These are phyloP conservation scores for Eciton burchellii DNA, from an alignment of 1,140 invertebrate species.

Conservation along the genomic window DNA sequence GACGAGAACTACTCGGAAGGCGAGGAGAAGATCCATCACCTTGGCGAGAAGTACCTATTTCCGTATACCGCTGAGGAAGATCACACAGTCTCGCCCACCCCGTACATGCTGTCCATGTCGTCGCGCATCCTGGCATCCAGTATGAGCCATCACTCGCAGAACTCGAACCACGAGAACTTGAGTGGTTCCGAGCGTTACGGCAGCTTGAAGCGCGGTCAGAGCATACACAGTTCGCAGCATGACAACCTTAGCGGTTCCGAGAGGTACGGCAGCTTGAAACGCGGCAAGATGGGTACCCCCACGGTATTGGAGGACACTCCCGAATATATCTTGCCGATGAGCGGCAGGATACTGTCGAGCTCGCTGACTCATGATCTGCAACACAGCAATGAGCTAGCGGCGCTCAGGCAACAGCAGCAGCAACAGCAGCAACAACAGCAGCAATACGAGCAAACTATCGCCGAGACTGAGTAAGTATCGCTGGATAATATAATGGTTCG, in stretches of 20 bases:
- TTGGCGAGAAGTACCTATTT: constrained; percentile 92
- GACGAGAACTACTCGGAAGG: constrained; percentile 90
- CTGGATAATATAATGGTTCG: neutral
- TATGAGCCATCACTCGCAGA: constrained; percentile 86
- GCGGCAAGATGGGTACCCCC: constrained; percentile 80
- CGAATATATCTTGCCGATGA: constrained; percentile 84
- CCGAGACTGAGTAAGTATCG: constrained; percentile 86
- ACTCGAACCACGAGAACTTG: constrained; percentile 83
- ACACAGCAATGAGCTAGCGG: constrained; percentile 82
- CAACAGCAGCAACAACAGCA: constrained; percentile 77
- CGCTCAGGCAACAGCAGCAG: constrained; percentile 79
- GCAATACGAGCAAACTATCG: constrained; percentile 83
- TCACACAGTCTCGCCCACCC: constrained; percentile 84
- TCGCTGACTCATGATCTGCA: constrained; percentile 83
- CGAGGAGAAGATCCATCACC: constrained; percentile 89
- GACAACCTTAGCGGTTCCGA: constrained; percentile 81
- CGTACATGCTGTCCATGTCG: constrained; percentile 84
- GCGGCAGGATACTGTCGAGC: constrained; percentile 82
- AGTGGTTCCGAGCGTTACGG: constrained; percentile 83
- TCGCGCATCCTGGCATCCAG: constrained; percentile 83
- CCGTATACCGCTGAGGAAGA: constrained; percentile 89
- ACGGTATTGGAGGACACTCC: constrained; percentile 79
- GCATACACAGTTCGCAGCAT: constrained; percentile 82
- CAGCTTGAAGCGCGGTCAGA: constrained; percentile 81
- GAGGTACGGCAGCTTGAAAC: constrained; percentile 82